Percentiles rank a stretch among this genome's conserved stretches.
Evolutionary conservation across 2,888 invertebrate species (phyloP).

Genomic region (Drosophila anomalata): DNA sequence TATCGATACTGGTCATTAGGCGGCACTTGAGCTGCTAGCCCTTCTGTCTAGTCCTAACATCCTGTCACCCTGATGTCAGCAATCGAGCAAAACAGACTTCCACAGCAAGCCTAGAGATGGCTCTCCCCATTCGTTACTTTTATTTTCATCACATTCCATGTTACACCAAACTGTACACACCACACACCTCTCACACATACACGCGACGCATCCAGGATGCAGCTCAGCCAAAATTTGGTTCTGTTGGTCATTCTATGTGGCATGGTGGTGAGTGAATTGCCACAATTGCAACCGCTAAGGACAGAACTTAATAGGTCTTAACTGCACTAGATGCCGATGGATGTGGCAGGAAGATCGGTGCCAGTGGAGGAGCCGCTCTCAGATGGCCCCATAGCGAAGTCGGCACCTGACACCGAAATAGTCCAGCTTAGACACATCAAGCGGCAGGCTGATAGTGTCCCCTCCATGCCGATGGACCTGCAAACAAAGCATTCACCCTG

Average conservation of each 20-base stretch:
- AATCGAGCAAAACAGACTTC: not conserved
- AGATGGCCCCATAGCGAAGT: not conserved
- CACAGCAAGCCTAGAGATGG: slow-evolving; percentile 12
- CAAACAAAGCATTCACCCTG: not conserved
- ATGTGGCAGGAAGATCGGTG: slow-evolving; percentile 1
- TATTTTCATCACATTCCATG: slow-evolving; percentile 3
- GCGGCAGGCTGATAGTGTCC: not conserved
- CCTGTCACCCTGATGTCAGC: slow-evolving; percentile 45
- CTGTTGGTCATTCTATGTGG: not conserved
- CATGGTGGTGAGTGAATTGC: not conserved
- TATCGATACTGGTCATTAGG: slow-evolving; percentile 60
- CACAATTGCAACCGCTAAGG: not conserved
- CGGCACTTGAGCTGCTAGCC: slow-evolving; percentile 63
- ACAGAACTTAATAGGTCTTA: not conserved
- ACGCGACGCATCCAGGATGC: not conserved
- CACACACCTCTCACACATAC: not conserved
- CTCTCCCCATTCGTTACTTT: not conserved
- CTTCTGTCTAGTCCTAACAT: slow-evolving; percentile 59
- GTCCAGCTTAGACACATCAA: not conserved
- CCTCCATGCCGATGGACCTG: not conserved
- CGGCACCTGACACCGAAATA: not conserved
- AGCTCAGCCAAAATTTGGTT: slow-evolving; percentile 1
- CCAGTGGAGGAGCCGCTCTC: not conserved
- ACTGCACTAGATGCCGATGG: not conserved
- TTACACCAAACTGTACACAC: not conserved